Conservation (phyloP, 1,140 invertebrate species). For the Drosophila pectinifera region DNA sequence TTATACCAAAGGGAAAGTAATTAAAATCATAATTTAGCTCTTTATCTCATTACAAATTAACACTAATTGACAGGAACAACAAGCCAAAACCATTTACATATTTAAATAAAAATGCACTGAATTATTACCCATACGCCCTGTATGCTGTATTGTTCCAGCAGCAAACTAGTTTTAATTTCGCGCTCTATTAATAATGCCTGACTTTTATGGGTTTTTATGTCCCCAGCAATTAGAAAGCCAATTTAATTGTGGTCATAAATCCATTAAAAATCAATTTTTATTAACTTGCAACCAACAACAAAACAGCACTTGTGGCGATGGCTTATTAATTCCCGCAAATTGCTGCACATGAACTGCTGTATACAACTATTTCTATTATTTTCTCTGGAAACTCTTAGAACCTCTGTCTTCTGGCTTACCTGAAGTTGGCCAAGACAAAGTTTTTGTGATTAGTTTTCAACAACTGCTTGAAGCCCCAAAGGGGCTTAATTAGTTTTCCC, state of each 20-base stretch:
- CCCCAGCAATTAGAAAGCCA: constrained; percentile 34
- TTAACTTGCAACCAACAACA: constrained; percentile 4
- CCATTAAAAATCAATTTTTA: constrained; percentile 67
- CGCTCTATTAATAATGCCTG: constrained; percentile 7
- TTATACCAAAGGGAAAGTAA: background rate
- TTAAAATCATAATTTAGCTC: background rate
- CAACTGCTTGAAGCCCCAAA: background rate
- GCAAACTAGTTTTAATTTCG: constrained; percentile 1
- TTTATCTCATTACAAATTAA: background rate
- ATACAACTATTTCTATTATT: constrained; percentile 32
- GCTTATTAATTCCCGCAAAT: constrained; percentile 11
- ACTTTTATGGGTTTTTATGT: constrained; percentile 19
- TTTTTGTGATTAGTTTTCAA: constrained; percentile 4
- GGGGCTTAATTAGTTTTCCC: constrained; percentile 13
- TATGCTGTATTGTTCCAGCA: background rate
- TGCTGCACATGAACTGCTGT: constrained; percentile 4
- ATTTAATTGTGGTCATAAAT: constrained; percentile 42
- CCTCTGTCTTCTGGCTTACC: constrained; percentile 16
- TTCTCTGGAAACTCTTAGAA: constrained; percentile 10
- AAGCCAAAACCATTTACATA: background rate
- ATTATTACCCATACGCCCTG: constrained; percentile 14
- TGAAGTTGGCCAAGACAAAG: constrained; percentile 21
- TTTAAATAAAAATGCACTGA: background rate
- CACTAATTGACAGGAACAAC: background rate
- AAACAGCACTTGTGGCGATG: background rate